phyloP scores from a whole-genome alignment of 2,797 vertebrate species.

The Linurgus olivaceus region DNA sequence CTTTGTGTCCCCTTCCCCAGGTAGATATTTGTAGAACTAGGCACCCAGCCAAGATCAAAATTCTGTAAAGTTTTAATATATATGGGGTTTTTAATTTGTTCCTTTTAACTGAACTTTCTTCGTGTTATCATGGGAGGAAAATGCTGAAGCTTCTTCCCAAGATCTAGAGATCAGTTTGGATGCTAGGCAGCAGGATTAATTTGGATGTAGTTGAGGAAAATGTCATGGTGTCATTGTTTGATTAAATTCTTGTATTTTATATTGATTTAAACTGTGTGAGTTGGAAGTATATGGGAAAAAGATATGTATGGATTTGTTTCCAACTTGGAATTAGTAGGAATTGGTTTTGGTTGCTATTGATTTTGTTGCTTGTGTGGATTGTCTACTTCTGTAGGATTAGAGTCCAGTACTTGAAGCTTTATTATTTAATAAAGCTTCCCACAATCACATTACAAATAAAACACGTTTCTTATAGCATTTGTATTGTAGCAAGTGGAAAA shows the following conservation, averaged over 20 bases:
- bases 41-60: rapidly evolving
- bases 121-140: rapidly evolving
- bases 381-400: background rate
- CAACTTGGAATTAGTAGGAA: background rate
- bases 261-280: background rate
- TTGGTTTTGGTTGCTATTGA: background rate
- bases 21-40: rapidly evolving
- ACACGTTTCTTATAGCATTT: rapidly evolving
- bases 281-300: background rate
- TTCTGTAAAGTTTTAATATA: background rate
- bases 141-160: rapidly evolving
- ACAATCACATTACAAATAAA: background rate
- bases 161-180: background rate
- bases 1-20: rapidly evolving
- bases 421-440: background rate
- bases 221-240: background rate
- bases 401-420: background rate
- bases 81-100: rapidly evolving
- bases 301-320: rapidly evolving
- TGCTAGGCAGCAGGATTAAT: background rate
- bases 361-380: background rate
- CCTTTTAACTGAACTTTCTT: background rate
- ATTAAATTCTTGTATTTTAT: background rate
- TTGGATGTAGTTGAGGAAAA: background rate
- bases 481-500: background rate